Conservation (phyloP, 2,113 vertebrate species). For the Ranitomeya imitator region DNA sequence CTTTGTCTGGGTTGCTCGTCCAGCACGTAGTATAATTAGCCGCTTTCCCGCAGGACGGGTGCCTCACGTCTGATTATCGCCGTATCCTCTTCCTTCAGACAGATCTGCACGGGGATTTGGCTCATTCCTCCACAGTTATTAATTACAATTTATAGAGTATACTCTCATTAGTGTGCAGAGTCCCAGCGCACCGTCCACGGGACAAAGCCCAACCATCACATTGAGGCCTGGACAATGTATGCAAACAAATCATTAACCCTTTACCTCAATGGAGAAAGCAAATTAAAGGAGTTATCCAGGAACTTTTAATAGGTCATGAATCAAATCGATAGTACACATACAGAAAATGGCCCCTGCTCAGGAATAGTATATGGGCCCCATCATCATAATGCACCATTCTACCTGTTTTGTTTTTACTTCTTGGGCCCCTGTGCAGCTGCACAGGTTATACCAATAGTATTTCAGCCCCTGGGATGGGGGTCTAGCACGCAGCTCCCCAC, state of each 20-base stretch:
- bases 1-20: background rate
- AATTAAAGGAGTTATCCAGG: background rate
- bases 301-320: no score
- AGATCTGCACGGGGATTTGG: background rate
- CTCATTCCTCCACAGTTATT: background rate
- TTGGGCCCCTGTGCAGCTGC: no score
- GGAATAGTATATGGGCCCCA: no score
- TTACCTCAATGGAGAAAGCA: background rate
- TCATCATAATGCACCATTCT: no score
- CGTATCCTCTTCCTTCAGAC: background rate
- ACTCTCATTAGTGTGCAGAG: background rate
- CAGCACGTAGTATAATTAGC: background rate
- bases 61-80: background rate
- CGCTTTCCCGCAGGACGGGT: background rate
- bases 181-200: background rate
- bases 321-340: no score
- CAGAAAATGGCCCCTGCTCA: no score
- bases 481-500: no score
- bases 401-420: no score
- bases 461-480: no score
- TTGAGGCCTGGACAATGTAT: background rate
- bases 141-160: slow-evolving; percentile 18
- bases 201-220: background rate
- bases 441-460: no score
- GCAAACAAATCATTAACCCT: background rate